Evolutionary conservation across 2,113 vertebrate genomes (phyloP), one percentile per base, ranked within the genome.

Genomic region (Struthidea cinerea): DNA sequence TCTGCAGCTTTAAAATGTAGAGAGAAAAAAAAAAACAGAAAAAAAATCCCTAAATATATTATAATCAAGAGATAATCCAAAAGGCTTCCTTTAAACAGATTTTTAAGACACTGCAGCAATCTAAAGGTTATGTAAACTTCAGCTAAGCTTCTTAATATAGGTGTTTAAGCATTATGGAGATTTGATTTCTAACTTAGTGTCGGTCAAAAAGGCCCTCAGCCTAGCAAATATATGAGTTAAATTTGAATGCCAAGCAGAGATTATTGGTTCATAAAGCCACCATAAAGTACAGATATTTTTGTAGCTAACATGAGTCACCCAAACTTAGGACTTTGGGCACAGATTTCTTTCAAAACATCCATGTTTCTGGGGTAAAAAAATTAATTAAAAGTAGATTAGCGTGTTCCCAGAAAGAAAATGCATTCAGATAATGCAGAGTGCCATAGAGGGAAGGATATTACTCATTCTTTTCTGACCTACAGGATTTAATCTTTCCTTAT

Each of bases 111-210:
- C 10, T 65, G 11, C 37, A 32, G 35, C 16, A 86, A 86, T 92
- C 12, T 84, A 61, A 90, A 96, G 32, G 71, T 96, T 90, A 93
- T 47, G 39, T 90, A 93, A 90, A 94, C 79, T 63, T 70, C 59
- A 92, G 18, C 32, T 92, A 95, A 94, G 63, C 88, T 60, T 73
- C 90, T 80, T 81, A 90, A 71, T 69, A 41, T 56, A 71, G 10
- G 41, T 52, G 64, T 90, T 85, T 46, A 80, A 86, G 19, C 39
- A 35, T 69, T 77, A 84, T 39, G 26, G 55, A 73, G 76, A 93
- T 94, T 22, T 65, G 53, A 83, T 90, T 91, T 94, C 95, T 77
- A 86, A 76, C 27, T 78, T 61, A 46, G 11, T 61, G 26, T 22
- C 3, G 3, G 15, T 79, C 33, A 64, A 55, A 94, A 74, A 80